Percentiles rank a stretch among this genome's conserved stretches.
These are phyloP conservation scores for Xestobium rufovillosum DNA, from an alignment of 2,888 invertebrate genomes.

Conservation along the genomic window DNA sequence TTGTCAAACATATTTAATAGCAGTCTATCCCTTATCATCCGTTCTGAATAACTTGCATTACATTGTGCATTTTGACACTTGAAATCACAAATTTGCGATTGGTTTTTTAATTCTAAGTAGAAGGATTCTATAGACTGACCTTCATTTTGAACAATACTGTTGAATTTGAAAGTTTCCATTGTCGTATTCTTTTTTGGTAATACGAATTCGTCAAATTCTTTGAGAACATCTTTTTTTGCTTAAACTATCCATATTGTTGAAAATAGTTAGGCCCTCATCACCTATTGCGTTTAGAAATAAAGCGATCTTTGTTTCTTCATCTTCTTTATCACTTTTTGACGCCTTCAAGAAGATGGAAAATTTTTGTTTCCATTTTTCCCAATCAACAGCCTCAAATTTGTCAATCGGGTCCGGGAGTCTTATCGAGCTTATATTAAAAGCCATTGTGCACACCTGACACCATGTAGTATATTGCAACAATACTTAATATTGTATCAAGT, in stretches of 20 bases:
- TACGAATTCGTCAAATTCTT: constrained; percentile 20
- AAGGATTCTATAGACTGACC: constrained; percentile 1
- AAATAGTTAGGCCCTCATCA: constrained; percentile 23
- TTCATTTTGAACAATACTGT: background rate
- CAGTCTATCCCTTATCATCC: constrained; percentile 7
- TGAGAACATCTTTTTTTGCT: constrained; percentile 10
- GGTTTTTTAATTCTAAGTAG: constrained; percentile 4
- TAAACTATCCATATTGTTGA: constrained; percentile 17
- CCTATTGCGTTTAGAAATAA: constrained; percentile 22
- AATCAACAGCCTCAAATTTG: no score
- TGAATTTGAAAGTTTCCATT: constrained; percentile 23
- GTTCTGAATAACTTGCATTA: constrained; percentile 2
- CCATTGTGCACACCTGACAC: no score
- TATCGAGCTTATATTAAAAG: no score
- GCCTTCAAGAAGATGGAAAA: constrained; percentile 23
- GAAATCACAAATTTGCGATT: constrained; percentile 4
- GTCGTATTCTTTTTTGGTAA: constrained; percentile 22
- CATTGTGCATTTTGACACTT: background rate
- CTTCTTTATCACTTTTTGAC: constrained; percentile 18
- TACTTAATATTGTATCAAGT: no score
- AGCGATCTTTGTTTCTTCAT: constrained; percentile 20
- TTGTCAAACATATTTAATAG: constrained; percentile 20
- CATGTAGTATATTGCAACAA: no score
- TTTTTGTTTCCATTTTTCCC: constrained; percentile 23
- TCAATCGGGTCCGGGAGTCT: no score